A percentile compares a stretch with the other conserved stretches of the same genome.
Evolutionary conservation across 2,888 invertebrate genomes (phyloP).

Genomic region (Oligia latruncula): DNA sequence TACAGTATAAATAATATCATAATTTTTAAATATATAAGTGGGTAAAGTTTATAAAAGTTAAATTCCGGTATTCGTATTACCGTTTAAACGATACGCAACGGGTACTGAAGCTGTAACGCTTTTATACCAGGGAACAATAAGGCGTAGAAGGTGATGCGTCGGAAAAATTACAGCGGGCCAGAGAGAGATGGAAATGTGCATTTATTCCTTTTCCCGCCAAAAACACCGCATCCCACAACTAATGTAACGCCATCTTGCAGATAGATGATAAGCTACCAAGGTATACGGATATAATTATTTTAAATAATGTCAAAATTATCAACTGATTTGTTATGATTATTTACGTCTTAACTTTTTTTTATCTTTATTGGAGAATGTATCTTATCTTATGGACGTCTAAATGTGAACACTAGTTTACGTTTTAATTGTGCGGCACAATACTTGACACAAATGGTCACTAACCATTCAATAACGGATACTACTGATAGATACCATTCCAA

Average conservation of each 20-base stretch:
- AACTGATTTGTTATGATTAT: background rate
- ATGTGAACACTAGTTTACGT: background rate
- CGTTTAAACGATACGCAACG: background rate
- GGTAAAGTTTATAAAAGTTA: background rate
- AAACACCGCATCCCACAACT: background rate
- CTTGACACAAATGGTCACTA: background rate
- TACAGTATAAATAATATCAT: background rate
- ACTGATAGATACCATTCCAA: background rate
- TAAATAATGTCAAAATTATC: background rate
- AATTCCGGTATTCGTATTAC: background rate
- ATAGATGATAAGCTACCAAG: background rate
- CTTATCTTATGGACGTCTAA: background rate
- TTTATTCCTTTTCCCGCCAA: background rate
- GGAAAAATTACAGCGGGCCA: background rate
- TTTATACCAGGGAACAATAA: slow-evolving; percentile 8
- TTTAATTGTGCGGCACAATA: background rate
- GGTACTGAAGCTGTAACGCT: background rate
- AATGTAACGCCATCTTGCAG: background rate
- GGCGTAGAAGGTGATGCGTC: background rate
- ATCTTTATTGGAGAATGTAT: background rate
- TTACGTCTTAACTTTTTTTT: background rate
- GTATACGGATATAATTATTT: background rate
- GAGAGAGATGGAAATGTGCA: background rate
- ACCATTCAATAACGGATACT: background rate
- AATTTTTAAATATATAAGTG: background rate